A percentile compares a stretch with the other conserved stretches of the same genome.
phyloP scores from a whole-genome alignment of 2,113 vertebrate species.

The Aleadryas rufinucha region DNA sequence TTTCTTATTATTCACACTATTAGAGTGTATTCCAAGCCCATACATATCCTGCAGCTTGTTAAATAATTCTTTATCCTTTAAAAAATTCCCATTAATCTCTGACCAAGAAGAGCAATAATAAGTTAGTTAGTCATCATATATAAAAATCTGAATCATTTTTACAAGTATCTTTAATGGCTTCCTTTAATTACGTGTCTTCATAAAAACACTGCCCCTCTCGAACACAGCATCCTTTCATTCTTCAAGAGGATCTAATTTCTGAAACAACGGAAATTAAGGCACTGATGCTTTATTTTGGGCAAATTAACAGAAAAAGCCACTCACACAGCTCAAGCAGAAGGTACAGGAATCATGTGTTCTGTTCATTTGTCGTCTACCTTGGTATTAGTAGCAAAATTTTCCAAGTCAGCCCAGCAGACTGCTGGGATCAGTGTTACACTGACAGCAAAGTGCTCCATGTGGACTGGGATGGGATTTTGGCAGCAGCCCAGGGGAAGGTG shows the following conservation, averaged over 20 bases:
- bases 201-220: slow-evolving; percentile 43
- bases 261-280: slow-evolving; percentile 68
- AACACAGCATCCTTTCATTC: slow-evolving; percentile 53
- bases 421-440: neutral
- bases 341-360: neutral
- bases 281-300: slow-evolving; percentile 52
- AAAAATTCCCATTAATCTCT: slow-evolving; percentile 78
- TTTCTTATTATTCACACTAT: slow-evolving; percentile 52
- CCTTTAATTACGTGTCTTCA: slow-evolving; percentile 67
- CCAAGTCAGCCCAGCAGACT: neutral
- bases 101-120: slow-evolving; percentile 72
- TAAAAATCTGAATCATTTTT: slow-evolving; percentile 73
- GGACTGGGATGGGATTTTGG: neutral
- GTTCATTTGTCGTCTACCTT: slow-evolving; percentile 32
- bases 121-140: slow-evolving; percentile 77
- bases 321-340: slow-evolving; percentile 28
- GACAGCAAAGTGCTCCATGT: neutral
- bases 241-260: slow-evolving; percentile 65
- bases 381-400: slow-evolving; percentile 50
- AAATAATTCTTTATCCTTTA: slow-evolving; percentile 74
- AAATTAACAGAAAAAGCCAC: slow-evolving; percentile 49
- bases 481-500: neutral
- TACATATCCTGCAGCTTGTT: slow-evolving; percentile 72
- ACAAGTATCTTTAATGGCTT: slow-evolving; percentile 73
- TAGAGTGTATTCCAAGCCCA: slow-evolving; percentile 55